Percentiles rank a stretch among this genome's conserved stretches.
Conservation (phyloP, 2,888 invertebrate species). For the Papilio demoleus region DNA sequence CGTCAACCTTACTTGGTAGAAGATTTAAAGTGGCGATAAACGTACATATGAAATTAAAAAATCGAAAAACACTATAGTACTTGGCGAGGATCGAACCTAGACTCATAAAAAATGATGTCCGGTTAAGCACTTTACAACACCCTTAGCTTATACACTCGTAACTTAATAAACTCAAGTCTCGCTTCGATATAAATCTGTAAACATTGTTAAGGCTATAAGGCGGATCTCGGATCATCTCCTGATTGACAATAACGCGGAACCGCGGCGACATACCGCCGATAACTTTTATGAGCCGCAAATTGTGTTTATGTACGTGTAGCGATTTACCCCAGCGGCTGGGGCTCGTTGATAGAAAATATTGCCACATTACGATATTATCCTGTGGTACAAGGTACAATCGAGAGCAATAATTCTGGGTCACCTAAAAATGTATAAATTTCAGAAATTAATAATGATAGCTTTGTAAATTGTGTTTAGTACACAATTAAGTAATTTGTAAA, state of each 20-base stretch:
- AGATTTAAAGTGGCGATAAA: too few species aligned
- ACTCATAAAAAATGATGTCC: too few species aligned
- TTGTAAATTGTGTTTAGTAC: too few species aligned
- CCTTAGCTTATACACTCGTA: background rate
- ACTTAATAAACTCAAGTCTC: constrained; percentile 38
- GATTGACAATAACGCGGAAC: constrained; percentile 57
- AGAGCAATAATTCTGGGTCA: too few species aligned
- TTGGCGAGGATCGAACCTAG: too few species aligned
- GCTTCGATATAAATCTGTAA: constrained; percentile 27
- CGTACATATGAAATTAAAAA: too few species aligned
- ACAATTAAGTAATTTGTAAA: too few species aligned
- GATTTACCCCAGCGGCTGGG: constrained; percentile 65
- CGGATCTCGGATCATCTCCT: constrained; percentile 45
- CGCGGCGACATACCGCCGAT: constrained; percentile 60
- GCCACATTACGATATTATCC: constrained; percentile 68
- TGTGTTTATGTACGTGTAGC: constrained; percentile 77
- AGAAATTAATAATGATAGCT: too few species aligned
- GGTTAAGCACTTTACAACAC: too few species aligned
- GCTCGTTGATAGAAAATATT: constrained; percentile 77
- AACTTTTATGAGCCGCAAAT: constrained; percentile 82
- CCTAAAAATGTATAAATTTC: too few species aligned
- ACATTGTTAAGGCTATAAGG: constrained; percentile 45
- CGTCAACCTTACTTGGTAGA: too few species aligned
- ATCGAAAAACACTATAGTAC: too few species aligned
- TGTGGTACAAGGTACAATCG: constrained; percentile 46